Percentiles rank a stretch among this genome's conserved stretches.
These are phyloP conservation scores for Mallotus villosus DNA, from an alignment of 2,797 vertebrate species.

Conservation along the genomic window DNA sequence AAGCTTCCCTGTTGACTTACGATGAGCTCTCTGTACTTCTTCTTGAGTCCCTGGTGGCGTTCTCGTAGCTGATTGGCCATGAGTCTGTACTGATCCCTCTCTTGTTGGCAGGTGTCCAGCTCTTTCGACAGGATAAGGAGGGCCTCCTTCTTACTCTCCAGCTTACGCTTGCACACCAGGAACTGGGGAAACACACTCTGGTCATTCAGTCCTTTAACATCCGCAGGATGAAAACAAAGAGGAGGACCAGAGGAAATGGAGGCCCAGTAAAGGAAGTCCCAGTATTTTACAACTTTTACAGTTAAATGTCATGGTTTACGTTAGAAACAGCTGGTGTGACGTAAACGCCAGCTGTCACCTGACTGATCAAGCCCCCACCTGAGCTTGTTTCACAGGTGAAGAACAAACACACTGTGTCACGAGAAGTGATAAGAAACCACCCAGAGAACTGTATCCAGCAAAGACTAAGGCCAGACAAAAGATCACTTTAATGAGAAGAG, in stretches of 20 bases:
- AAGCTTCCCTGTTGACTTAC: constrained; percentile 70
- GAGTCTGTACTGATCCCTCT: constrained; percentile 95
- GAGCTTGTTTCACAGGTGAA: no score
- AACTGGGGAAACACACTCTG: constrained; percentile 70
- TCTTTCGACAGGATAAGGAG: constrained; percentile 98
- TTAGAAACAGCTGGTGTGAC: no score
- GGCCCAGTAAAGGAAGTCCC: no score
- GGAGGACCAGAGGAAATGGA: no score
- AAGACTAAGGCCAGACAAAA: not conserved
- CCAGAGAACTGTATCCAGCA: not conserved
- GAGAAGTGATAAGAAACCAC: constrained; percentile 18
- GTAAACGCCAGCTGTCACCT: not conserved
- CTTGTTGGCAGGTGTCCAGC: constrained; percentile 95
- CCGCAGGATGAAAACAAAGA: no score
- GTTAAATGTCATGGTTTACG: no score
- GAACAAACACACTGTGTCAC: constrained; percentile 15
- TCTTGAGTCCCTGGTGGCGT: constrained; percentile 92
- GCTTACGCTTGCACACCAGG: constrained; percentile 90
- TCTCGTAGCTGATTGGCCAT: constrained; percentile 98
- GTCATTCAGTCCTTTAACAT: not conserved
- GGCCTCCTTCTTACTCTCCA: constrained; percentile 97
- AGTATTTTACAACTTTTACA: no score
- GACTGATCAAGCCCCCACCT: not conserved
- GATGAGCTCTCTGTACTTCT: constrained; percentile 93
- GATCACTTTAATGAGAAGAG: not conserved